A percentile compares a stretch with the other conserved stretches of the same genome.
phyloP scores from a whole-genome alignment of 2,888 invertebrate genomes.

The Toxonevra muliebris region DNA sequence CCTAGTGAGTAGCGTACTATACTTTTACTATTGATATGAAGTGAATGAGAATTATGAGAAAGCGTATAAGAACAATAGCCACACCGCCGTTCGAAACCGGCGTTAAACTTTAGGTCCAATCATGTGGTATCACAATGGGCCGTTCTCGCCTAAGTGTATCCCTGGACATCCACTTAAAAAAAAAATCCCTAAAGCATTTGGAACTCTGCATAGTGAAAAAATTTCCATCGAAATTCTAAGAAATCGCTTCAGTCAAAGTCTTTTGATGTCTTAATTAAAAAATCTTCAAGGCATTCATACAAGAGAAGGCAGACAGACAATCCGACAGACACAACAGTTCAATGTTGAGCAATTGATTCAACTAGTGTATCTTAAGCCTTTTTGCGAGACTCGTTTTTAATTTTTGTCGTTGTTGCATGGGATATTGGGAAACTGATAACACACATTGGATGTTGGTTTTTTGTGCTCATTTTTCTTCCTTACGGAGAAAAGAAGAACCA shows the following conservation, averaged over 20 bases:
- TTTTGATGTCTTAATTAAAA: constrained; percentile 50
- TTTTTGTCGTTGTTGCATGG: constrained; percentile 36
- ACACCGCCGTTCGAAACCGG: no score
- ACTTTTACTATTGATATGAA: no score
- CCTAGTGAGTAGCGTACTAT: no score
- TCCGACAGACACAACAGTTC: constrained; percentile 9
- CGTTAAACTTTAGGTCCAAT: no score
- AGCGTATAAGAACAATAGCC: no score
- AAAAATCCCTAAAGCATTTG: no score
- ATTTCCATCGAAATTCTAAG: constrained; percentile 44
- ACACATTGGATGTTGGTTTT: neutral
- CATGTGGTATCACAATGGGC: no score
- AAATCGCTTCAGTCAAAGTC: constrained; percentile 46
- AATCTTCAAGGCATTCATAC: constrained; percentile 28
- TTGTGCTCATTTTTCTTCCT: constrained; percentile 17
- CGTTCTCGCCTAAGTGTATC: no score
- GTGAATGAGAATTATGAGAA: no score
- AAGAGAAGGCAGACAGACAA: neutral
- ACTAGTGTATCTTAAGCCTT: constrained; percentile 5
- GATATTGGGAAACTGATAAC: constrained; percentile 28
- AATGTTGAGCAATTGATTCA: constrained; percentile 31
- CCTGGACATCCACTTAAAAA: no score
- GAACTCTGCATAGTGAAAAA: neutral
- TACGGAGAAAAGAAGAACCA: constrained; percentile 9
- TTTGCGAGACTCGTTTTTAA: constrained; percentile 26